These are phyloP conservation scores for Actenoides lindsayi DNA, from an alignment of 2,113 vertebrate species.

Conservation along the genomic window DNA sequence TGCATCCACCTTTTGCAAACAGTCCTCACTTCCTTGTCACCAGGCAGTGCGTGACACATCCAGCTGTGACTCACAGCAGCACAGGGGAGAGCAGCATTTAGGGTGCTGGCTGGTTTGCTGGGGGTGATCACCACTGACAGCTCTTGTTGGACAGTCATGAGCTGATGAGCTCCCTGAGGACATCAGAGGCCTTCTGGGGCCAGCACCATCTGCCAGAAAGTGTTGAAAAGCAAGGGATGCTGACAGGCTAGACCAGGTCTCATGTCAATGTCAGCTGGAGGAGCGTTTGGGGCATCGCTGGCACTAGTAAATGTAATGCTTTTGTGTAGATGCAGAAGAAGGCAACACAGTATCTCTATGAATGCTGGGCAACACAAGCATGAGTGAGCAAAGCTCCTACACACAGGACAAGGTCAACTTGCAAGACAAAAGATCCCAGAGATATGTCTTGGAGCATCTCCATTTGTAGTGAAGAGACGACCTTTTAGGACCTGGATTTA, in stretches of 20 bases:
- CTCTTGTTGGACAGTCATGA: not conserved
- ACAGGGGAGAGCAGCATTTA: rapidly evolving
- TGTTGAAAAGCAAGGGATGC: not conserved
- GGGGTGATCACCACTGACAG: not conserved
- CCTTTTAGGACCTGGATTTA: not conserved
- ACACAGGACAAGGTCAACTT: not conserved
- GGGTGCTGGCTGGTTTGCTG: not conserved
- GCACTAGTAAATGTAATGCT: not conserved
- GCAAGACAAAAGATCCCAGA: not conserved
- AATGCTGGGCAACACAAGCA: not conserved
- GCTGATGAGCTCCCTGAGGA: not conserved
- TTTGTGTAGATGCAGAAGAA: not conserved
- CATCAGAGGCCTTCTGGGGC: not conserved
- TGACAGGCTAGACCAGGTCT: not conserved
- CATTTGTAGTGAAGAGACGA: not conserved
- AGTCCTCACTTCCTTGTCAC: not conserved
- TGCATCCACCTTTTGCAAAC: not conserved
- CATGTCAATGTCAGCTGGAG: not conserved
- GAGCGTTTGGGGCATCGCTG: not conserved
- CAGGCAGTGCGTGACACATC: not conserved
- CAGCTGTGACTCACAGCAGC: not conserved
- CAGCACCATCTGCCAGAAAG: not conserved
- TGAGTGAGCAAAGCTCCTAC: rapidly evolving
- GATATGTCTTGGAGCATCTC: not conserved
- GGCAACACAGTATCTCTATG: not conserved